Evolutionary conservation across 2,113 vertebrate genomes (phyloP).

Genomic region (Aleadryas rufinucha): DNA sequence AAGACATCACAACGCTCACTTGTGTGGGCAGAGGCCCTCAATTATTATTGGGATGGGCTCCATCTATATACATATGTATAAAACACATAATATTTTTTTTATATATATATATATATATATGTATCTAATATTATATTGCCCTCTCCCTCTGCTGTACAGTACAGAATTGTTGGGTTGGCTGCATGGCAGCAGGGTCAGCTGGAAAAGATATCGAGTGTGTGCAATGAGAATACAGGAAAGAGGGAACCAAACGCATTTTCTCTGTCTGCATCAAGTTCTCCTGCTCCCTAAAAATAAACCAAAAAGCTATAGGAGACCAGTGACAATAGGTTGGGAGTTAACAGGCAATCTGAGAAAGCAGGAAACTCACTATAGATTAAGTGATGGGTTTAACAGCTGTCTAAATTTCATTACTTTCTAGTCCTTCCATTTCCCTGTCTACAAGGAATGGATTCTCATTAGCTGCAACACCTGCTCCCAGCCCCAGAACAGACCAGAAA

Average conservation of each 20-base stretch:
- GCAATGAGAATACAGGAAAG: background rate
- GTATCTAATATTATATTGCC: background rate
- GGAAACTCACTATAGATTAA: background rate
- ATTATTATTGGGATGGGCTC: conserved; percentile 35
- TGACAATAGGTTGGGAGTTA: background rate
- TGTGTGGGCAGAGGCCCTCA: background rate
- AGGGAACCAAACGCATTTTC: background rate
- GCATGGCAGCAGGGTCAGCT: background rate
- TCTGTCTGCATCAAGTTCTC: conserved; percentile 14
- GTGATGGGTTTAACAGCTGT: background rate
- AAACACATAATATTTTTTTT: conserved; percentile 33
- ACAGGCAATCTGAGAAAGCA: background rate
- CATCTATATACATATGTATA: conserved; percentile 54
- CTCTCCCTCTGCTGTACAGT: conserved; percentile 39
- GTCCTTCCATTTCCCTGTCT: background rate
- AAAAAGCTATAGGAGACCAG: background rate
- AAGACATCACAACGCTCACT: background rate
- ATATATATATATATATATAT: background rate
- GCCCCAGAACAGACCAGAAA: background rate
- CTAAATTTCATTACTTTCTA: background rate
- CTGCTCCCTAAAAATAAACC: background rate
- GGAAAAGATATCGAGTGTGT: background rate
- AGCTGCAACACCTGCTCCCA: background rate
- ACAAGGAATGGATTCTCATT: background rate
- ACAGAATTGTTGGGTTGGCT: background rate